Base-by-base conservation (phyloP, 2,113 vertebrate genomes). In the Bothrops jararaca region DNA sequence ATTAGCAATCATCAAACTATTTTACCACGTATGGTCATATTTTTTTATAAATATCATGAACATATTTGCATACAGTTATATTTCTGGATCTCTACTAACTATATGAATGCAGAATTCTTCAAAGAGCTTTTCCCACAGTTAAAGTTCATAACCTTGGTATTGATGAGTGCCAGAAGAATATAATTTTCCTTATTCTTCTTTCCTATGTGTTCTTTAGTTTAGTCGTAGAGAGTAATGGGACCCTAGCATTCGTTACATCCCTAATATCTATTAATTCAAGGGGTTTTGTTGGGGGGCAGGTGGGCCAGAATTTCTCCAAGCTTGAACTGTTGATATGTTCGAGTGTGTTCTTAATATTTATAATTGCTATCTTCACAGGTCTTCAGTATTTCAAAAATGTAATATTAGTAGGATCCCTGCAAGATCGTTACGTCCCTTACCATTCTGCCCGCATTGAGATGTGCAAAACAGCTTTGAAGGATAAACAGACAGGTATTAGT, bases 391-490 rank as follows among this genome's bases (percentile, higher is more conserved):
- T 99, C 97, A 99, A 97, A 98, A 99, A 99, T 93, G 98, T 99
- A 94, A 98, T 99, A 56, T 97, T 99, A 92, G 99, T 99, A 48
- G 99, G 99, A 53, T 99, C 99, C 29, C 97, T 99, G 93, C 99
- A 99, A 96, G 99, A 99, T 97, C 99, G 99, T 92, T 99, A 99
- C 0, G 99, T 99, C 93, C 99, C 99, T 91, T 99, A 99, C 93
- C 99, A 99, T 96, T 99, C 99, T 22, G 99, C 99, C 92, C 98
- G 99, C 85, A 99, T 99, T 95, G 99, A 99, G 97, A 99, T 99
- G 99, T 99, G 99, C 97, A 99, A 99, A 98, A 99, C 99, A 69
- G 99, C 99, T 96, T 97, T 99, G 97, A 99, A 99, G 95, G 99
- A 99, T 97, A 99, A 99, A 95, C 99, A 99, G 95, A 98, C 99